Conservation (phyloP, 2,113 vertebrate species). For the Pristiophorus japonicus region DNA sequence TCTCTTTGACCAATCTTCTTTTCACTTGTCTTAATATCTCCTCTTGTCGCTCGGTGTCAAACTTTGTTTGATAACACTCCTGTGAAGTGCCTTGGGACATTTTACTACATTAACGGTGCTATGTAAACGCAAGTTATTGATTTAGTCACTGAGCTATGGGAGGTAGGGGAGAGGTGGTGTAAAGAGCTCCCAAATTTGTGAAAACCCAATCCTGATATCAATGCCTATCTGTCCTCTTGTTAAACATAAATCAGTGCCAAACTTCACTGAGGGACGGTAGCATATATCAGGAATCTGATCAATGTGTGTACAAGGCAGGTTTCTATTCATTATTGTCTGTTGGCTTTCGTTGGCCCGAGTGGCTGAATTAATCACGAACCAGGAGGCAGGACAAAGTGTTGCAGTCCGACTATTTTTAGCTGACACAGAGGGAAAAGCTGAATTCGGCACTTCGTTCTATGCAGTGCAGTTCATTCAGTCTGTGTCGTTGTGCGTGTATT, state of each 20-base stretch:
- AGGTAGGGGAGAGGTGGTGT: not conserved
- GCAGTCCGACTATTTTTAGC: conserved; percentile 29
- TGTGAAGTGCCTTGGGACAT: not conserved
- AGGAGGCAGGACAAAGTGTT: conserved; percentile 3
- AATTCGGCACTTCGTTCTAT: not conserved
- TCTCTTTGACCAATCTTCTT: not conserved
- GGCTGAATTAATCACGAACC: not conserved
- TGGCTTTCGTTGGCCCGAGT: not conserved
- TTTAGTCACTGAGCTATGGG: not conserved
- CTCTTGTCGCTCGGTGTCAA: not conserved
- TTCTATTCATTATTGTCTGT: conserved; percentile 12
- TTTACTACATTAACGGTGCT: not conserved
- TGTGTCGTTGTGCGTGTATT: not conserved
- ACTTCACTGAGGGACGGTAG: not conserved
- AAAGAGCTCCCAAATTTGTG: not conserved
- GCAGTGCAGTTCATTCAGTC: not conserved
- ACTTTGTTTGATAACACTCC: not conserved
- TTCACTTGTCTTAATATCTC: not conserved
- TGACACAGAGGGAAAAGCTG: not conserved
- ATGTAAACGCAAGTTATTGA: not conserved
- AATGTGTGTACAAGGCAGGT: not conserved
- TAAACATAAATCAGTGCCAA: not conserved
- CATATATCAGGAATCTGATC: not conserved
- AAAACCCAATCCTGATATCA: not conserved
- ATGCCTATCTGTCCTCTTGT: not conserved